Conservation (phyloP, 2,113 vertebrate genomes). For the Sinosuthora webbiana region DNA sequence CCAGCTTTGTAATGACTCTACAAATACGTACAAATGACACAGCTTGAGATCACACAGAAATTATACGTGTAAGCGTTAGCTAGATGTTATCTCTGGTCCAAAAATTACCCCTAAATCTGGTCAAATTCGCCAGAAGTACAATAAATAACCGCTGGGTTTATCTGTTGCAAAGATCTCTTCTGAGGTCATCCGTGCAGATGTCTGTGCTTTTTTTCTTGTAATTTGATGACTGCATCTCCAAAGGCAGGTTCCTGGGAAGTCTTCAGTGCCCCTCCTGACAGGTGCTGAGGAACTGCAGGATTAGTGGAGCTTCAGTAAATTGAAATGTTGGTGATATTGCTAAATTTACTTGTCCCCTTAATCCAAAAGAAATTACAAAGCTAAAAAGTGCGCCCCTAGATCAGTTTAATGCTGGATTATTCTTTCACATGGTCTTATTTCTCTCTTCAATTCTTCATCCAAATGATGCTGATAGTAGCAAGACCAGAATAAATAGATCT, state of each 20-base stretch:
- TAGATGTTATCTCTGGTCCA: conserved; percentile 27
- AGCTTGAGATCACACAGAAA: conserved; percentile 35
- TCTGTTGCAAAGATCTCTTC: conserved; percentile 41
- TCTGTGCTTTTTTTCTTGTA: conserved; percentile 42
- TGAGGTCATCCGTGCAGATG: conserved; percentile 43
- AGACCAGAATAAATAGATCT: neutral
- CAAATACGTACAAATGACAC: conserved; percentile 45
- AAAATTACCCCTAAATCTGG: conserved; percentile 21
- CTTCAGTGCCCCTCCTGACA: conserved; percentile 21
- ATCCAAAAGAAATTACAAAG: conserved; percentile 5
- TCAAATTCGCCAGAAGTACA: conserved; percentile 28
- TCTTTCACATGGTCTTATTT: neutral
- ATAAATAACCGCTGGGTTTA: conserved; percentile 55
- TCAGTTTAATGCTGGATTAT: neutral
- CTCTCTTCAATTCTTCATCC: neutral
- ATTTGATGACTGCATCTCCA: conserved; percentile 25
- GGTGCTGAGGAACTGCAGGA: conserved; percentile 36
- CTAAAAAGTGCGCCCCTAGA: neutral
- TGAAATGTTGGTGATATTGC: neutral
- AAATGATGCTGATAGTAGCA: neutral
- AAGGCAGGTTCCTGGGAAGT: neutral
- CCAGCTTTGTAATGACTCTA: neutral
- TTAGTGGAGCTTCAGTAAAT: conserved; percentile 8
- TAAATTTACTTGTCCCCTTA: neutral
- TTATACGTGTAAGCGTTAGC: conserved; percentile 4